A percentile compares a stretch with the other conserved stretches of the same genome.
Conservation (phyloP, 2,797 vertebrate genomes). For the Limosa lapponica region DNA sequence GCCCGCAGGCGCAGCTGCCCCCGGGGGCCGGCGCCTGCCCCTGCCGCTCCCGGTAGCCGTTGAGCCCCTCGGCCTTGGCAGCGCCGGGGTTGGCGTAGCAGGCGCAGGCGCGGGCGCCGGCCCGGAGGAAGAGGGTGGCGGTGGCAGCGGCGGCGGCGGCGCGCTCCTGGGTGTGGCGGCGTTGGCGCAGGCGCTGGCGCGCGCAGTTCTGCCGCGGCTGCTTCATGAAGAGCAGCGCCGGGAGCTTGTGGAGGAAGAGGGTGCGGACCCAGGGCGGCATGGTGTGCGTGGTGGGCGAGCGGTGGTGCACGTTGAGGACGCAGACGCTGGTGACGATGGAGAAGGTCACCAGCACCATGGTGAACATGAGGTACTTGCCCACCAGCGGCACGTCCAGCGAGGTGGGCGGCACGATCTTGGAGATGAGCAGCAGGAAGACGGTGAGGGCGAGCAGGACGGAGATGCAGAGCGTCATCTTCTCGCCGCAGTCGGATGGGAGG, state of each 20-base stretch:
- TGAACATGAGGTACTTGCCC: slow-evolving; percentile 98
- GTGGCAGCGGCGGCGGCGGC: not conserved
- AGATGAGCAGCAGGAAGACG: slow-evolving; percentile 95
- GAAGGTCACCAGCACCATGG: slow-evolving; percentile 97
- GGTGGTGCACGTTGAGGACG: slow-evolving; percentile 95
- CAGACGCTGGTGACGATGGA: slow-evolving; percentile 96
- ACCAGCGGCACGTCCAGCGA: slow-evolving; percentile 95
- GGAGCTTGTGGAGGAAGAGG: slow-evolving; percentile 93
- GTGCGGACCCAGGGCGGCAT: slow-evolving; percentile 95
- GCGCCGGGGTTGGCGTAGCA: slow-evolving; percentile 90
- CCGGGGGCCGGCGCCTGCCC: slow-evolving; percentile 67
- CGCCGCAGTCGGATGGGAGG: slow-evolving; percentile 93
- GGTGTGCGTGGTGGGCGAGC: slow-evolving; percentile 95
- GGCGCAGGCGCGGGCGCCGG: slow-evolving; percentile 78
- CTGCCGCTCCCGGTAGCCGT: slow-evolving; percentile 82
- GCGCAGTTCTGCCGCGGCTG: slow-evolving; percentile 91
- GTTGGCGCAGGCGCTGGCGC: slow-evolving; percentile 88
- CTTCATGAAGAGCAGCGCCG: slow-evolving; percentile 92
- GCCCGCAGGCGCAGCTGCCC: slow-evolving; percentile 62
- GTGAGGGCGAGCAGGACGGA: slow-evolving; percentile 94
- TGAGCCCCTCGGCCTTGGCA: slow-evolving; percentile 83
- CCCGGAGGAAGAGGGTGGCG: slow-evolving; percentile 76
- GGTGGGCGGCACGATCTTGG: slow-evolving; percentile 95
- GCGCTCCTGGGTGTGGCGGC: slow-evolving; percentile 80
- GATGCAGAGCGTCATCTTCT: slow-evolving; percentile 98